These are phyloP conservation scores for Nysson spinosus DNA, from an alignment of 2,888 invertebrate species.

Conservation along the genomic window DNA sequence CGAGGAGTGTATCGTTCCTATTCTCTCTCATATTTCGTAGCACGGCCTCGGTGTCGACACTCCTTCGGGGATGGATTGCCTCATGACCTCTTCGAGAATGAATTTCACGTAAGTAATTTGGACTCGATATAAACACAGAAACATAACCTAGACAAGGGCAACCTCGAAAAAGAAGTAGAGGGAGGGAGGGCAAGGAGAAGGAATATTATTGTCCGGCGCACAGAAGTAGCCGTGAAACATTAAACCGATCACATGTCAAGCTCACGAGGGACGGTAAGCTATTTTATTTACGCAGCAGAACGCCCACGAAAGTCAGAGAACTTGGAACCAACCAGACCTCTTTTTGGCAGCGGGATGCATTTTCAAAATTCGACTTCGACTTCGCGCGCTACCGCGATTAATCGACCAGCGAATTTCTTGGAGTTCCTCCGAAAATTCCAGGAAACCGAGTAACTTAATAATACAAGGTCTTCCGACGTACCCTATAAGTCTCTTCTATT, in stretches of 20 bases:
- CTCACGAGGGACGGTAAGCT: background rate
- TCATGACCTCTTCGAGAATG: background rate
- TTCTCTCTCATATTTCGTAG: constrained; percentile 47
- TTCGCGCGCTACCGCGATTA: too few relatives aligned
- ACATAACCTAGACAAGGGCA: constrained; percentile 54
- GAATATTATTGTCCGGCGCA: constrained; percentile 30
- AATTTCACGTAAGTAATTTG: constrained; percentile 7
- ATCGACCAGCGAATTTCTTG: too few relatives aligned
- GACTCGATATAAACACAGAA: constrained; percentile 40
- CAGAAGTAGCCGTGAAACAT: constrained; percentile 43
- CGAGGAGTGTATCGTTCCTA: background rate
- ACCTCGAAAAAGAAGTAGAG: constrained; percentile 4
- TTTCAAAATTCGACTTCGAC: too few relatives aligned
- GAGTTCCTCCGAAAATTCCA: too few relatives aligned
- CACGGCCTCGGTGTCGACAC: background rate
- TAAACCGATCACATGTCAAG: constrained; percentile 50
- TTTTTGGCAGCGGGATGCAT: too few relatives aligned
- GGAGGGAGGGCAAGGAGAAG: constrained; percentile 4
- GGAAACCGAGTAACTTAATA: too few relatives aligned
- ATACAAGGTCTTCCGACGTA: too few relatives aligned
- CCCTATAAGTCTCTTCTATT: too few relatives aligned
- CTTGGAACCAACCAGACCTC: background rate
- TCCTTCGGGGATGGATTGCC: background rate
- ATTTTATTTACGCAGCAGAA: constrained; percentile 32
- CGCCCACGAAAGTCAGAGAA: constrained; percentile 5